Evolutionary conservation across 2,113 vertebrate species (phyloP).

Genomic region (Melanerpes aurifrons): DNA sequence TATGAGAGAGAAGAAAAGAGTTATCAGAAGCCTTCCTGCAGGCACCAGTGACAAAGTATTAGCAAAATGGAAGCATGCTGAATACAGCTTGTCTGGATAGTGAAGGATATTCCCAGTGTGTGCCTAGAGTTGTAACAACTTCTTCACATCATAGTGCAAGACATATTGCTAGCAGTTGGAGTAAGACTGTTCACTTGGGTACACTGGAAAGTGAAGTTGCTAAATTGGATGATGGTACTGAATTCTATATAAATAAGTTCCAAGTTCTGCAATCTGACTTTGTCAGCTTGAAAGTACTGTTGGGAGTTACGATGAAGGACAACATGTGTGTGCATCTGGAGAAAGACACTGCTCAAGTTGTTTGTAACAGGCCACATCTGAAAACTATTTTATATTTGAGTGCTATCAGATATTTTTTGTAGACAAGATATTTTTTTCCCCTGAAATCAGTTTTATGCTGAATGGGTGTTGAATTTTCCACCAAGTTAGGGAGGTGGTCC

Average conservation of each 20-base stretch:
- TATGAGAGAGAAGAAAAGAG: background rate
- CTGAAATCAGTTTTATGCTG: background rate
- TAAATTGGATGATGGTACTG: background rate
- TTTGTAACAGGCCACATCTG: background rate
- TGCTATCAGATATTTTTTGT: background rate
- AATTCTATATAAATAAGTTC: background rate
- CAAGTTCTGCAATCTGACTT: background rate
- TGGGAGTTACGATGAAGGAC: background rate
- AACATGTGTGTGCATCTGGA: accelerated
- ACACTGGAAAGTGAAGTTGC: background rate
- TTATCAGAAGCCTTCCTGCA: background rate
- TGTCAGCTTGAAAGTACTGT: background rate
- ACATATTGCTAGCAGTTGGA: background rate
- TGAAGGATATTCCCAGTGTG: background rate
- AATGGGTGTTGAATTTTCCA: background rate
- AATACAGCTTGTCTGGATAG: background rate
- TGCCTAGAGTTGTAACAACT: background rate
- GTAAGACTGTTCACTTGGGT: background rate
- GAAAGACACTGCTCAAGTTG: background rate
- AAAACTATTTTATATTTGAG: background rate
- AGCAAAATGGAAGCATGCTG: background rate
- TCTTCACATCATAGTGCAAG: background rate
- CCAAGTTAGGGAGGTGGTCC: background rate
- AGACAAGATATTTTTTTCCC: background rate
- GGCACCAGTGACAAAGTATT: background rate